Evolutionary conservation across 2,888 invertebrate genomes (phyloP).

Genomic region (Sipunculus nudus): DNA sequence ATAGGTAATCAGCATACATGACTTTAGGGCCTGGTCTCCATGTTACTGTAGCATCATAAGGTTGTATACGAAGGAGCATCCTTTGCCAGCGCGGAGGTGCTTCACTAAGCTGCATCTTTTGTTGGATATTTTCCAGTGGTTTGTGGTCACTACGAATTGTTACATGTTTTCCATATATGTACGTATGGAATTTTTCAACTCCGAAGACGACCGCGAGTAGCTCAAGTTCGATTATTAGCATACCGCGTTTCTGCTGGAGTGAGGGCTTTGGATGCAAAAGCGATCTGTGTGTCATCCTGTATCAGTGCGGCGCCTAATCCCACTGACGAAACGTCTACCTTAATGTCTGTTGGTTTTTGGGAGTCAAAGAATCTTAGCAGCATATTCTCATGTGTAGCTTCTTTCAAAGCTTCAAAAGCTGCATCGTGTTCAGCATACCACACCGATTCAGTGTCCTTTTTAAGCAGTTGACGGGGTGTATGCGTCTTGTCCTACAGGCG

Average conservation of each 20-base stretch:
- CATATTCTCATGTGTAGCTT: too few relatives aligned
- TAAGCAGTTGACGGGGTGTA: constrained; percentile 19
- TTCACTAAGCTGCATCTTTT: constrained; percentile 24
- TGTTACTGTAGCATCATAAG: constrained; percentile 23
- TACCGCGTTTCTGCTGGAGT: constrained; percentile 18
- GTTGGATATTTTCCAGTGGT: constrained; percentile 26
- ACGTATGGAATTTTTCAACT: constrained; percentile 26
- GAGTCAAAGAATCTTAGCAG: constrained; percentile 22
- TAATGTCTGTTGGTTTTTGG: neutral
- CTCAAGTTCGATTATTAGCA: constrained; percentile 33
- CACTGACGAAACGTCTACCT: constrained; percentile 15
- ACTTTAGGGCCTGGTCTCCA: constrained; percentile 27
- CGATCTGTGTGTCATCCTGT: constrained; percentile 16
- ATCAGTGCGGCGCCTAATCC: constrained; percentile 30
- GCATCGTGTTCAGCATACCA: too few relatives aligned
- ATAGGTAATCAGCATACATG: constrained; percentile 32
- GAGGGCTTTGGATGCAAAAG: constrained; percentile 25
- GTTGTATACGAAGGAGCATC: constrained; percentile 29
- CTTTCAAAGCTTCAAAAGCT: too few relatives aligned
- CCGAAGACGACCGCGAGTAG: constrained; percentile 33
- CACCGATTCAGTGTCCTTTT: constrained; percentile 18
- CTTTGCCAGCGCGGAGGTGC: constrained; percentile 25
- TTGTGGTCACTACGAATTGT: constrained; percentile 24
- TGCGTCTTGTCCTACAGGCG: constrained; percentile 11
- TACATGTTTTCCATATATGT: constrained; percentile 24